phyloP scores from a whole-genome alignment of 2,797 vertebrate species.

The Gallinago solitaria region DNA sequence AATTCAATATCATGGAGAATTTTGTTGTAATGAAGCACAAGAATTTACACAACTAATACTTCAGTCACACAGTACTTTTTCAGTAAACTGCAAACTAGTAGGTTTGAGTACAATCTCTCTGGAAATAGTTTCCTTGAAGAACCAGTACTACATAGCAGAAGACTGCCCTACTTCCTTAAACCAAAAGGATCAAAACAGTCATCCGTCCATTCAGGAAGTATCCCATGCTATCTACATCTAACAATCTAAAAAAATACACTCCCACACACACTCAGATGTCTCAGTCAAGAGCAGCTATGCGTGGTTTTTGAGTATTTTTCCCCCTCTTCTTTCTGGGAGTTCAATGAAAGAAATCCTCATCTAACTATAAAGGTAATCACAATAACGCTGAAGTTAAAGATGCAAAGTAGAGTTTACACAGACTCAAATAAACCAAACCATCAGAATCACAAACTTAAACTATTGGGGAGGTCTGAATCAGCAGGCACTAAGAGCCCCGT shows the following conservation, averaged over 20 bases:
- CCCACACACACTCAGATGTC: not conserved
- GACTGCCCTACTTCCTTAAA: not conserved
- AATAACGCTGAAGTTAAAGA: not conserved
- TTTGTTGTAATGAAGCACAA: not conserved
- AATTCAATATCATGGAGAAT: not conserved
- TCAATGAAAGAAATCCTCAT: not conserved
- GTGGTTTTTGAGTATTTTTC: not conserved
- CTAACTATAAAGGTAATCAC: not conserved
- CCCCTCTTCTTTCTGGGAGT: not conserved
- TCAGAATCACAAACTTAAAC: not conserved
- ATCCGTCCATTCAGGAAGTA: not conserved
- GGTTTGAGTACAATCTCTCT: not conserved
- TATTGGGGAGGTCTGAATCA: not conserved
- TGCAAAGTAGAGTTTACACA: not conserved
- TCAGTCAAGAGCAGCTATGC: not conserved
- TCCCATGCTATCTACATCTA: not conserved
- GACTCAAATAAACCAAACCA: not conserved
- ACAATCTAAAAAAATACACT: not conserved
- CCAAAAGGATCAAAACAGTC: not conserved
- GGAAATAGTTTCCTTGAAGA: constrained; percentile 25
- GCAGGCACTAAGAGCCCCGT: not conserved
- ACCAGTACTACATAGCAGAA: not conserved
- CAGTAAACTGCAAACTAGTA: not conserved
- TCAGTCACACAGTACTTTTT: not conserved
- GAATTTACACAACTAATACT: not conserved